Evolutionary conservation across 2,113 vertebrate species (phyloP), one percentile per base, ranked within the genome.

Genomic region (Peromyscus californicus): DNA sequence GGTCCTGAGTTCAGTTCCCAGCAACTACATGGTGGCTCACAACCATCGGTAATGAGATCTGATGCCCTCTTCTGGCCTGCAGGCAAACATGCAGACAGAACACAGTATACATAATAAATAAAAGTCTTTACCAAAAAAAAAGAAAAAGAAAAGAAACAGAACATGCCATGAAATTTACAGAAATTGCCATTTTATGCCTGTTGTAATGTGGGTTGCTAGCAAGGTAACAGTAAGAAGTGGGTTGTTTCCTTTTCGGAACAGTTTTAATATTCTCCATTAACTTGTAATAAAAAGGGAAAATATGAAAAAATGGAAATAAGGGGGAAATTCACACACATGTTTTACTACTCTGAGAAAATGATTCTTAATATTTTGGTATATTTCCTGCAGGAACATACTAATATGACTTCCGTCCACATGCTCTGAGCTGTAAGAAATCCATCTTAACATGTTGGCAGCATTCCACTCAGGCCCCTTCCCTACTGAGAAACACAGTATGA

Each of bases 371-470:
- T 85, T 98, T 89, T 70, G 80, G 7, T 59, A 70, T 95, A 70
- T 92, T 95, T 91, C 42, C 39, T 89, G 31, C 48, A 92, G 80
- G 57, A 93, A 72, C 87, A 80, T 82, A 85, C 89, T 89, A 74
- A 90, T 82, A 70, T 72, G 76, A 85, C 42, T 42, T 16, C n/a
- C 69, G 80, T n/a, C 17, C 12, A 12, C 59, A 42, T 24, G 19
- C 75, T 12, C 29, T 22, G 31, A 79, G 45, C 61, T 82, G 39
- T 92, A 61, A 96, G 89, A 45, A 78, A 92, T 39, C 57, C 31
- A 2, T 61, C 29, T 61, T 83, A 79, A 61, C 26, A n/a, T 86
- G 94, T 79, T 59, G 85, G n/a, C 36, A 36, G n/a, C n/a, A 63
- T 74, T 96, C 59, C 12, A 74, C 72, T 69, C 11, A 4, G 24